Percentiles rank a stretch among this genome's conserved stretches.
Conservation (phyloP, 2,888 invertebrate genomes). For the Drosophila mimetica region DNA sequence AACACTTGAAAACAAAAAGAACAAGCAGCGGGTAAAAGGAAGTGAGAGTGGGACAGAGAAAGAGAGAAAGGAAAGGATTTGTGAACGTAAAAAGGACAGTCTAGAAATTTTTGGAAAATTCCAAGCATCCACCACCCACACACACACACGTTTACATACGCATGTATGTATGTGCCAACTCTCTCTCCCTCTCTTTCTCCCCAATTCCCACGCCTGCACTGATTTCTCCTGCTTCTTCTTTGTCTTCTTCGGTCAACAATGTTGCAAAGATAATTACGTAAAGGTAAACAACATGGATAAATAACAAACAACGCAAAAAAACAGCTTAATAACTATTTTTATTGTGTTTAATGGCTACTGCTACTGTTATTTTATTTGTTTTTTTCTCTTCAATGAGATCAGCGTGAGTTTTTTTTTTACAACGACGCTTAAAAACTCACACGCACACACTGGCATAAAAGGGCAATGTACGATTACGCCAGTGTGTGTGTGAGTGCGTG, state of each 20-base stretch:
- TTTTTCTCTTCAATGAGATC: slow-evolving; percentile 74
- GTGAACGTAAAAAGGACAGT: slow-evolving; percentile 40
- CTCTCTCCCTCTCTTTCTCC: slow-evolving; percentile 4
- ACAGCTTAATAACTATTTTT: slow-evolving; percentile 7
- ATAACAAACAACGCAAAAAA: slow-evolving; percentile 41
- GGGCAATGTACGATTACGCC: slow-evolving; percentile 73
- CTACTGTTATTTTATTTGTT: slow-evolving; percentile 23
- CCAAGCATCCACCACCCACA: slow-evolving; percentile 63
- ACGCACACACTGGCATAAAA: slow-evolving; percentile 40
- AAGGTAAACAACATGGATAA: slow-evolving; percentile 78
- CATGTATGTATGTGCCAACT: slow-evolving; percentile 5
- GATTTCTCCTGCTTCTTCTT: slow-evolving; percentile 23
- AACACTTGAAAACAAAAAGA: slow-evolving; percentile 65
- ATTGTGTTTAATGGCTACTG: slow-evolving; percentile 22
- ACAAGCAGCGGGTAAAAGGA: slow-evolving; percentile 22
- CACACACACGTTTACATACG: slow-evolving; percentile 28
- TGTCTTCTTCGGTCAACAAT: slow-evolving; percentile 43
- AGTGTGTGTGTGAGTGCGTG: slow-evolving; percentile 29
- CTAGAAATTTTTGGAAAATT: slow-evolving; percentile 73
- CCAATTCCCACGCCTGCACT: slow-evolving; percentile 19
- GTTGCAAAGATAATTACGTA: slow-evolving; percentile 78
- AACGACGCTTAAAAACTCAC: slow-evolving; percentile 13
- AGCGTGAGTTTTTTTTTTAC: slow-evolving; percentile 60
- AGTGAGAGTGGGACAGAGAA: not conserved
- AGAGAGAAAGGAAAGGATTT: slow-evolving; percentile 1